phyloP scores from a whole-genome alignment of 1,140 invertebrate species.

The Dendroctonus valens region DNA sequence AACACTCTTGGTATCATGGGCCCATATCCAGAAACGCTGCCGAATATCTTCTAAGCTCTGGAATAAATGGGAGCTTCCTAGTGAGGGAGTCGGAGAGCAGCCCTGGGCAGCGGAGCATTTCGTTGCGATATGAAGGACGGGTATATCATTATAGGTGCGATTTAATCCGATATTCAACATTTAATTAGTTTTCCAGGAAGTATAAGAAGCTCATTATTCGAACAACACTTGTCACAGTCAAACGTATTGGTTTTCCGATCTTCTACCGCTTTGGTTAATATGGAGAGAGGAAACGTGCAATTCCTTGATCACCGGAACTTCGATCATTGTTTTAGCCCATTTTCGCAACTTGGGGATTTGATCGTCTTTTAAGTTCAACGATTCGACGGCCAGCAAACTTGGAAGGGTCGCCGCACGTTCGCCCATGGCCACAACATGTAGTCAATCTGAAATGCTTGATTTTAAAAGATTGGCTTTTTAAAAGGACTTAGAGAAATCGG shows the following conservation, averaged over 20 bases:
- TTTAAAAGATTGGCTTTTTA: too few relatives aligned
- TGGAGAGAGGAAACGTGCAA: conserved; percentile 40
- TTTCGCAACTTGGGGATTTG: conserved; percentile 43
- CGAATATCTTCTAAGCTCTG: conserved; percentile 95
- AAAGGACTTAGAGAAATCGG: too few relatives aligned
- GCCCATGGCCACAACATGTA: conserved; percentile 91
- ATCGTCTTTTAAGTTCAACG: conserved; percentile 54
- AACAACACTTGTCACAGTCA: conserved; percentile 46
- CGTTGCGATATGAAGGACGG: conserved; percentile 79
- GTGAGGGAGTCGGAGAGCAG: conserved; percentile 96
- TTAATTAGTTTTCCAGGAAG: background rate
- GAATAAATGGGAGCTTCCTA: conserved; percentile 98
- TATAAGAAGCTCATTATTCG: background rate
- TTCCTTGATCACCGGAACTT: conserved; percentile 55
- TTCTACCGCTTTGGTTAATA: conserved; percentile 32
- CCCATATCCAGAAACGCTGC: conserved; percentile 93
- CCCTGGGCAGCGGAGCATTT: conserved; percentile 96
- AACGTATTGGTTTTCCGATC: conserved; percentile 2
- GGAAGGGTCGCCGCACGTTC: conserved; percentile 61
- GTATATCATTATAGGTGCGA: conserved; percentile 85
- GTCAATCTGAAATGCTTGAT: conserved; percentile 55
- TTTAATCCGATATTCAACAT: background rate
- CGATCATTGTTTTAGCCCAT: conserved; percentile 68
- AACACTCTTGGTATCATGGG: conserved; percentile 99
- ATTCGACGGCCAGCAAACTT: conserved; percentile 53